Percentiles rank a stretch among this genome's conserved stretches.
Evolutionary conservation across 2,113 vertebrate genomes (phyloP).

Genomic region (Notiomystis cincta): DNA sequence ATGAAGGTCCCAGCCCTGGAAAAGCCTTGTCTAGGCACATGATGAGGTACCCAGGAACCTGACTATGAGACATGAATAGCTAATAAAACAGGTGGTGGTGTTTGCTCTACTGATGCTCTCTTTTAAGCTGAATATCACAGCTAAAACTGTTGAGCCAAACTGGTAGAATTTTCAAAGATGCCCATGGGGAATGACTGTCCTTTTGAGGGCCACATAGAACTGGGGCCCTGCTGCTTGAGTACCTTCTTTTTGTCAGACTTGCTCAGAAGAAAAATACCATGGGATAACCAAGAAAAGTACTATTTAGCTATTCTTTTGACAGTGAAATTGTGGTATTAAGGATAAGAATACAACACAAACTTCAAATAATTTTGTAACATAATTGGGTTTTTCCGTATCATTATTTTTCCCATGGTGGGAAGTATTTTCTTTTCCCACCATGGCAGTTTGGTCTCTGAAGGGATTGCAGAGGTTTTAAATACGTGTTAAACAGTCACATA

Average conservation of each 20-base stretch:
- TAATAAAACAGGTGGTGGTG: not conserved
- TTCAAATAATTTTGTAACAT: not conserved
- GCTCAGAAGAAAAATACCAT: not conserved
- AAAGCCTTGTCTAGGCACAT: not conserved
- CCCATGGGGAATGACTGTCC: not conserved
- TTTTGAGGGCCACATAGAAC: not conserved
- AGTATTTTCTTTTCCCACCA: not conserved
- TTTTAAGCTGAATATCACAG: not conserved
- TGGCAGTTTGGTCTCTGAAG: not conserved
- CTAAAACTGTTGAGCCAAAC: not conserved
- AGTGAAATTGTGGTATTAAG: not conserved
- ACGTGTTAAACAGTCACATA: not conserved
- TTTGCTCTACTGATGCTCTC: not conserved
- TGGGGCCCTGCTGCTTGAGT: not conserved
- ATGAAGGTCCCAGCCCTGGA: not conserved
- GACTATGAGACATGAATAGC: not conserved
- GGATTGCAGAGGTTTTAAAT: not conserved
- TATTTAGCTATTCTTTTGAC: not conserved
- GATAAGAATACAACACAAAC: not conserved
- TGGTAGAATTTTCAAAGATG: not conserved
- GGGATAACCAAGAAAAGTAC: not conserved
- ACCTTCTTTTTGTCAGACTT: not conserved
- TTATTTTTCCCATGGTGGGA: not conserved
- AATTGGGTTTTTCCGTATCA: not conserved
- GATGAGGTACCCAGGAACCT: not conserved